Evolutionary conservation across 2,888 invertebrate species (phyloP).

Genomic region (Scelioninae gen. 1): DNA sequence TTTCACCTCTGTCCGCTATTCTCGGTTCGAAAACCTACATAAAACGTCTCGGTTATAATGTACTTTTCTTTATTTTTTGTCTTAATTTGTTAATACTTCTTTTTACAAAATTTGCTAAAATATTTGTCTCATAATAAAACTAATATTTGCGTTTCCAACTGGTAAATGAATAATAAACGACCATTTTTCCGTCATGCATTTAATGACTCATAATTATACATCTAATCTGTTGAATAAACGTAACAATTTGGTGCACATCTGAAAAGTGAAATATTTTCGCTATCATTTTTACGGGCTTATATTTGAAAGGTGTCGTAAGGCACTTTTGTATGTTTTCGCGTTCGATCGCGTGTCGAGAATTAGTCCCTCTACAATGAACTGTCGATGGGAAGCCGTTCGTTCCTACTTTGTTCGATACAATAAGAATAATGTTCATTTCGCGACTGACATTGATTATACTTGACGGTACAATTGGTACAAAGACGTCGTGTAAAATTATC

Average conservation of each 20-base stretch:
- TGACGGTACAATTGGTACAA: constrained; percentile 1
- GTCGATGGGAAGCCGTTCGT: constrained; percentile 58
- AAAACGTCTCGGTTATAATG: no score
- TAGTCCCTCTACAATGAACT: constrained; percentile 56
- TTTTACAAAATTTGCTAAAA: no score
- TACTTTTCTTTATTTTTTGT: no score
- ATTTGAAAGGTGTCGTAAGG: constrained; percentile 67
- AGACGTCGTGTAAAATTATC: not conserved
- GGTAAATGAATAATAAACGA: no score
- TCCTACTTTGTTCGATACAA: constrained; percentile 47
- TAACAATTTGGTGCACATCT: not conserved
- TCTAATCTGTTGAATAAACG: not conserved
- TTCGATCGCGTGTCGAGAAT: constrained; percentile 56
- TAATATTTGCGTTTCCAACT: no score
- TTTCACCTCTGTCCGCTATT: no score
- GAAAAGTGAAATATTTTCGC: constrained; percentile 47
- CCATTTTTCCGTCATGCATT: not conserved
- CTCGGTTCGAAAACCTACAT: no score
- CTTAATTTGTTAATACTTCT: no score
- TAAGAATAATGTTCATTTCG: constrained; percentile 61
- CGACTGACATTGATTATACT: constrained; percentile 54
- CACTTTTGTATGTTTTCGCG: constrained; percentile 64
- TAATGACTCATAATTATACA: constrained; percentile 1
- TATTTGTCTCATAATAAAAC: no score
- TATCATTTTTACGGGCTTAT: constrained; percentile 62